Evolutionary conservation across 2,113 vertebrate species (phyloP).

Genomic region (Bubo bubo): DNA sequence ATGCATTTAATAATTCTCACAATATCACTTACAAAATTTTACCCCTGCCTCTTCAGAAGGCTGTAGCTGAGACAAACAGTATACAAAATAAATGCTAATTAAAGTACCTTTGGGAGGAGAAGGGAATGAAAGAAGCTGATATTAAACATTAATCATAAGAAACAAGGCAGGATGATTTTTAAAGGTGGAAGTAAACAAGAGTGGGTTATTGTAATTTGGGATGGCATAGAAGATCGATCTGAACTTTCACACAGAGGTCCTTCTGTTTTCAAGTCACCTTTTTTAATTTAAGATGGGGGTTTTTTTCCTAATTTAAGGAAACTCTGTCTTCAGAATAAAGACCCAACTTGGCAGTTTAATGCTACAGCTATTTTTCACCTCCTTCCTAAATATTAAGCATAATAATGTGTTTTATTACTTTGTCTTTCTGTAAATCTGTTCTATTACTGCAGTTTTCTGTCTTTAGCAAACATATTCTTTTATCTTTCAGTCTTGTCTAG

Average conservation of each 20-base stretch:
- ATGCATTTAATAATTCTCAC: neutral
- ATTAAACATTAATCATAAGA: constrained; percentile 23
- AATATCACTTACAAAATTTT: neutral
- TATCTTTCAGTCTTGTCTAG: neutral
- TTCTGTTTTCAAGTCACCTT: neutral
- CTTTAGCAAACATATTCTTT: neutral
- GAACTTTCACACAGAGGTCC: neutral
- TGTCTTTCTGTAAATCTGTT: neutral
- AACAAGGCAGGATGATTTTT: neutral
- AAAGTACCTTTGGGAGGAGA: neutral
- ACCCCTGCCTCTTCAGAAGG: neutral
- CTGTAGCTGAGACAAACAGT: neutral
- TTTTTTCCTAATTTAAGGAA: neutral
- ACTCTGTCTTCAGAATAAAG: neutral
- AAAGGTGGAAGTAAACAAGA: neutral
- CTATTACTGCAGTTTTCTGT: neutral
- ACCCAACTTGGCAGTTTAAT: neutral
- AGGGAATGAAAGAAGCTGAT: neutral
- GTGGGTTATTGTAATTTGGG: neutral
- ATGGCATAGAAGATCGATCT: neutral
- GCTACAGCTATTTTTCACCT: neutral
- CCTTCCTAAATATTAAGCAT: neutral
- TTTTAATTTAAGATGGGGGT: neutral
- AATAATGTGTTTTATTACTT: neutral
- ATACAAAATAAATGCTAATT: constrained; percentile 36